Percentiles rank a stretch among this genome's conserved stretches.
phyloP scores from a whole-genome alignment of 2,113 vertebrate genomes.

The Pitta sordida region DNA sequence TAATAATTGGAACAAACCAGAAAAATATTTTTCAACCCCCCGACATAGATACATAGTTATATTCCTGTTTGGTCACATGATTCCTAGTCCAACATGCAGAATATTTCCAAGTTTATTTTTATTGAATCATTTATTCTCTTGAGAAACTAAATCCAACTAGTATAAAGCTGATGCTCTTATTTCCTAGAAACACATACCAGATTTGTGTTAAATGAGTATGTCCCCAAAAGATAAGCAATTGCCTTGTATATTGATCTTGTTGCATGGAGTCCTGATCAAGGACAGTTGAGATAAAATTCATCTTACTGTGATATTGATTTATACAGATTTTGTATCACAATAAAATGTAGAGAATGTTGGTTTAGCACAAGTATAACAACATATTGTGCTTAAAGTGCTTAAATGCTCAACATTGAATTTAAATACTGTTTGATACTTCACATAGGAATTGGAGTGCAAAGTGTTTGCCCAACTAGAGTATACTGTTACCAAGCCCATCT shows the following conservation, averaged over 20 bases:
- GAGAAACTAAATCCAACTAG: background rate
- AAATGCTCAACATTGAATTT: background rate
- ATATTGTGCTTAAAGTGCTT: background rate
- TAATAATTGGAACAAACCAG: background rate
- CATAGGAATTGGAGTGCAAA: background rate
- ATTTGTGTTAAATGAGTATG: background rate
- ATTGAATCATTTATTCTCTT: background rate
- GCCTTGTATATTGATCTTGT: background rate
- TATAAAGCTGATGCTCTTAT: background rate
- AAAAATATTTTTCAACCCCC: background rate
- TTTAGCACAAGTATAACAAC: background rate
- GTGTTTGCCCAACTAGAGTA: background rate
- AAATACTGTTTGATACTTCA: background rate
- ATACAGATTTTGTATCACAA: background rate
- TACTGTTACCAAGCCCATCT: background rate
- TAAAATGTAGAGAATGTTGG: background rate
- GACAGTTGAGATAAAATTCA: background rate
- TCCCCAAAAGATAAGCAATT: background rate
- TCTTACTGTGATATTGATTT: background rate
- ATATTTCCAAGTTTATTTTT: background rate
- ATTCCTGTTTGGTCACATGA: background rate
- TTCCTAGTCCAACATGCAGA: background rate
- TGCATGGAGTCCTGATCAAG: background rate
- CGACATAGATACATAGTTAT: background rate
- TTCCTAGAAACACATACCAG: background rate